These are phyloP conservation scores for Sicus ferrugineus DNA, from an alignment of 2,888 invertebrate genomes.

Conservation along the genomic window DNA sequence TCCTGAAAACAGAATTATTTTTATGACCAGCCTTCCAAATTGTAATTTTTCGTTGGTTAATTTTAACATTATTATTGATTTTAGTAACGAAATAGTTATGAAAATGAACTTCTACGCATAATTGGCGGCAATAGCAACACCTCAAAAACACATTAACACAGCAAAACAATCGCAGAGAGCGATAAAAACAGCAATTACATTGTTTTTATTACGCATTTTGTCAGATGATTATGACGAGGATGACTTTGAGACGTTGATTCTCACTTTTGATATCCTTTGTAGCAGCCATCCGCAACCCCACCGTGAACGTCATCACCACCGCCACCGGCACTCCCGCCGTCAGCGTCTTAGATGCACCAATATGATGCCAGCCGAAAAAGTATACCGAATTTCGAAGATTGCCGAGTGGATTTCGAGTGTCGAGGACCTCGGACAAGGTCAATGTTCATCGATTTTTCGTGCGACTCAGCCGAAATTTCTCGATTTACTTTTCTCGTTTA, in stretches of 20 bases:
- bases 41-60: no score
- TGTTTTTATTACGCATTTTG: constrained; percentile 1
- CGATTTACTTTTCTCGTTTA: background rate
- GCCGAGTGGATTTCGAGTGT: constrained; percentile 20
- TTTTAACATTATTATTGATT: no score
- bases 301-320: background rate
- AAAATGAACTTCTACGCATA: no score
- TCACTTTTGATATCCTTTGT: background rate
- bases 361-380: background rate
- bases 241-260: background rate
- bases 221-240: constrained; percentile 4
- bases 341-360: background rate
- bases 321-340: background rate
- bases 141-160: no score
- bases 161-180: no score
- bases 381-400: constrained; percentile 27
- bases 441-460: constrained; percentile 47
- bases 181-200: no score
- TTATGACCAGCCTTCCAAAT: no score
- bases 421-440: constrained; percentile 49
- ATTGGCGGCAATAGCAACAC: no score
- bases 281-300: background rate
- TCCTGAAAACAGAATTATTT: no score
- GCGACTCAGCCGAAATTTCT: constrained; percentile 24
- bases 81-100: no score